Evolutionary conservation across 2,113 vertebrate species (phyloP), one percentile per base, ranked within the genome.

Genomic region (Microcebus jonahi): DNA sequence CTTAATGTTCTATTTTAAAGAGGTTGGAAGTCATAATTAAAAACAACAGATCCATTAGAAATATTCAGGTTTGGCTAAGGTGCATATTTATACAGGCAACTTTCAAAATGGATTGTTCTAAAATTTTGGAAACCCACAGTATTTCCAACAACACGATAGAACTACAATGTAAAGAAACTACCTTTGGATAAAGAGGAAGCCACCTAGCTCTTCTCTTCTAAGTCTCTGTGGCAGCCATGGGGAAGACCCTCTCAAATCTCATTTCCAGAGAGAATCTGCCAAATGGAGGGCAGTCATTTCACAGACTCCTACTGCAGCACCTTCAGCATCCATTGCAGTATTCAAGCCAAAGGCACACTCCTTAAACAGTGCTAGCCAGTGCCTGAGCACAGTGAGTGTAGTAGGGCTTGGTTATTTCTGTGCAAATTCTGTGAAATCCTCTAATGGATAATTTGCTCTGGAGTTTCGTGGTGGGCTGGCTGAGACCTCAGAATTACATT

Each of bases 1-100:
- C 70, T 75, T 61, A 70, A 70, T 70, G 57, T 88, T 94, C 84
- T 77, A 21, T 70, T 95, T 97, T 92, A 85, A 96, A 91, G 53
- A 71, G 13, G 5, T 53, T 67, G 53, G n/a, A 76, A 57, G 61
- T 68, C 45, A 8, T 50, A 36, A 68, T 36, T 39, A 53, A 42
- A 92, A 94, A 88, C 36, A 75, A 77, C 57, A 95, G 70, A 68
- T 61, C 29, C 3, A 27, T 92, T 65, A 34, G 53, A 48, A 90
- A 36, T 67, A 14, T 70, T 63, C 45, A 29, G 14, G 18, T 31
- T 55, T 75, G 23, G 27, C 21, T 70, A 31, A 48, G 48, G 59
- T 59, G 6, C 8, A 23, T 27, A 59, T 27, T 77, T 84, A 50
- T 67, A 20, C 15, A 34, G 45, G 63, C 10, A 59, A 50, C 36